Evolutionary conservation across 2,113 vertebrate species (phyloP).

Genomic region (Neolamprologus hecqui): DNA sequence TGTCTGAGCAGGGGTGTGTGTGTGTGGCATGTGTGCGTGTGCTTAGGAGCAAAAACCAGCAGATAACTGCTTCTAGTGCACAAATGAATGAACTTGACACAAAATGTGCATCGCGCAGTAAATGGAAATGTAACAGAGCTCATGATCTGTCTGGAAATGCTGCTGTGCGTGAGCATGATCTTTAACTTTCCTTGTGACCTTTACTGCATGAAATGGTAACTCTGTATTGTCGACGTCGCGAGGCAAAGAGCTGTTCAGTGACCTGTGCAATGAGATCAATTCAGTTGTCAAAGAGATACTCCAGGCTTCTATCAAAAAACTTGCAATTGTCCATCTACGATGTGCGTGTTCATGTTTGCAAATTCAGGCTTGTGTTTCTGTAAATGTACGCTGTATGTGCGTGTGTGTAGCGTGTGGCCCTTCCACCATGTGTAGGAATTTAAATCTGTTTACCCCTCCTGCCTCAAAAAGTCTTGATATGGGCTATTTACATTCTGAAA

Average conservation of each 20-base stretch:
- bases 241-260: slow-evolving; percentile 20
- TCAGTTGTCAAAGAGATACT: neutral
- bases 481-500: slow-evolving; percentile 46
- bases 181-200: slow-evolving; percentile 27
- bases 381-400: neutral
- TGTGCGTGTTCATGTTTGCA: neutral
- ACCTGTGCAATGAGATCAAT: slow-evolving; percentile 36
- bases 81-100: neutral
- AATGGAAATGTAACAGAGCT: neutral
- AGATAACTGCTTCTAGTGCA: neutral
- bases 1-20: neutral
- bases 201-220: neutral
- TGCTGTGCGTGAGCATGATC: neutral
- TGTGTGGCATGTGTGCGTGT: neutral
- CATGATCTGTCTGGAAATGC: neutral
- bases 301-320: neutral
- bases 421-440: neutral
- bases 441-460: slow-evolving; percentile 9
- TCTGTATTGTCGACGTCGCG: neutral
- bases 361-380: neutral
- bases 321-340: neutral
- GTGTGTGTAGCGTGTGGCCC: neutral
- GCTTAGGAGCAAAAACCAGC: neutral
- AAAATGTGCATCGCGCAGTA: neutral
- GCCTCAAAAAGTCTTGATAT: slow-evolving; percentile 1